Percentiles rank a stretch among this genome's conserved stretches.
Evolutionary conservation across 2,888 invertebrate species (phyloP).

Genomic region (Octodonta nipae): DNA sequence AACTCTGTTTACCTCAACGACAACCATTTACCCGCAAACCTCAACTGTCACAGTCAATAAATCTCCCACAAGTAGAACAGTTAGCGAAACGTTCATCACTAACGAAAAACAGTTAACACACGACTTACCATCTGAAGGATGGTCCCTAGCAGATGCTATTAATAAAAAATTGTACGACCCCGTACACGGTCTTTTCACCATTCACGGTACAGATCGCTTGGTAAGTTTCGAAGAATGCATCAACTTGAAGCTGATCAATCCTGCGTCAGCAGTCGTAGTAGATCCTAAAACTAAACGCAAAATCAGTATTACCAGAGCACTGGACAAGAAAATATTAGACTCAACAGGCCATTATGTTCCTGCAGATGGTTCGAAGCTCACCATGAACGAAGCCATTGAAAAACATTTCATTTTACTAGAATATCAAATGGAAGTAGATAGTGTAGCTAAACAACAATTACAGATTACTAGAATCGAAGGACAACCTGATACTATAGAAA

Average conservation of each 20-base stretch:
- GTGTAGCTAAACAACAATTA: conserved; percentile 47
- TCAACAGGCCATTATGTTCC: conserved; percentile 59
- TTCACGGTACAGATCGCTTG: conserved; percentile 73
- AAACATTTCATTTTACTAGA: conserved; percentile 51
- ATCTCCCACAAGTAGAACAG: conserved; percentile 8
- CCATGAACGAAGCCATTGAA: conserved; percentile 63
- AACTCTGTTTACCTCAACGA: conserved; percentile 18
- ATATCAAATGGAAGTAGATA: conserved; percentile 36
- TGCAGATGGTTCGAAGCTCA: conserved; percentile 41
- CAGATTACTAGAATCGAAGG: conserved; percentile 61
- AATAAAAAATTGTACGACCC: conserved; percentile 71
- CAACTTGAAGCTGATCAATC: conserved; percentile 70
- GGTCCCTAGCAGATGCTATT: conserved; percentile 73
- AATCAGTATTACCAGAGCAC: conserved; percentile 53
- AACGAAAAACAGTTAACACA: conserved; percentile 45
- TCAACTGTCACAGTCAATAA: conserved; percentile 18
- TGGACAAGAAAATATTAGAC: conserved; percentile 68
- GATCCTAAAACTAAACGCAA: conserved; percentile 62
- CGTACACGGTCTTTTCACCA: conserved; percentile 65
- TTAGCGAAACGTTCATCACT: conserved; percentile 18
- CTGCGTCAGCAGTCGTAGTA: conserved; percentile 66
- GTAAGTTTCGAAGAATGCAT: conserved; percentile 80
- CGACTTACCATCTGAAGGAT: conserved; percentile 72
- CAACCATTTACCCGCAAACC: conserved; percentile 8
- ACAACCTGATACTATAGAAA: conserved; percentile 58